These are phyloP conservation scores for Vanessa tameamea DNA, from an alignment of 1,140 invertebrate species.

Conservation along the genomic window DNA sequence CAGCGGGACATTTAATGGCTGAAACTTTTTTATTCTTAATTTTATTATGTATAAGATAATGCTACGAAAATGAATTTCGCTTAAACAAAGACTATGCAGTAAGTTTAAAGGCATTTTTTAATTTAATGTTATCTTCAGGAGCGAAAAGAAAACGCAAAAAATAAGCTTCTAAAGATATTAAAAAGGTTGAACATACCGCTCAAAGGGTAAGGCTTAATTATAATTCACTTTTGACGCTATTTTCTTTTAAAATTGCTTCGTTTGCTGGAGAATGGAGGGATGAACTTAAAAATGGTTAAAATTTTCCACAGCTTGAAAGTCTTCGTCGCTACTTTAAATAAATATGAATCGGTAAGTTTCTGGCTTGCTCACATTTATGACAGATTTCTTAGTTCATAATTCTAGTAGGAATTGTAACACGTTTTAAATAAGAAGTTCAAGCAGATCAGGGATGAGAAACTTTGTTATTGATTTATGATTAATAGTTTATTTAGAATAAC, in stretches of 20 bases:
- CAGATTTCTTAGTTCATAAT: not conserved
- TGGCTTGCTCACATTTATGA: not conserved
- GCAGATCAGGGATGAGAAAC: no score
- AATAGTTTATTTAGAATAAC: no score
- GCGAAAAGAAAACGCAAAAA: conserved; percentile 21
- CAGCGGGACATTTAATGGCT: no score
- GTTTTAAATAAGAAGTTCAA: no score
- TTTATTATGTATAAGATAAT: not conserved
- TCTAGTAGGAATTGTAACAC: not conserved
- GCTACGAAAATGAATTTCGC: not conserved
- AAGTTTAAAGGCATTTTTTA: conserved; percentile 7
- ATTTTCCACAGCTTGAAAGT: conserved; percentile 24
- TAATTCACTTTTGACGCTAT: conserved; percentile 29
- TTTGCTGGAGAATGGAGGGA: not conserved
- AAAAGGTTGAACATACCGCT: conserved; percentile 30
- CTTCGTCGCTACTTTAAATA: conserved; percentile 5
- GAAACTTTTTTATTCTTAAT: no score
- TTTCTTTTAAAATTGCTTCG: conserved; percentile 32
- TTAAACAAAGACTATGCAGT: not conserved
- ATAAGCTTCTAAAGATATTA: conserved; percentile 28
- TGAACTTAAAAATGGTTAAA: conserved; percentile 8
- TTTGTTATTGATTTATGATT: no score
- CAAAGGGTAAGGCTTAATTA: conserved; percentile 35
- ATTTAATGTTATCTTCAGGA: conserved; percentile 24
- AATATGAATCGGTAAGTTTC: conserved; percentile 18